phyloP scores from a whole-genome alignment of 1,140 invertebrate species.

The Drosophila nigrodunni region DNA sequence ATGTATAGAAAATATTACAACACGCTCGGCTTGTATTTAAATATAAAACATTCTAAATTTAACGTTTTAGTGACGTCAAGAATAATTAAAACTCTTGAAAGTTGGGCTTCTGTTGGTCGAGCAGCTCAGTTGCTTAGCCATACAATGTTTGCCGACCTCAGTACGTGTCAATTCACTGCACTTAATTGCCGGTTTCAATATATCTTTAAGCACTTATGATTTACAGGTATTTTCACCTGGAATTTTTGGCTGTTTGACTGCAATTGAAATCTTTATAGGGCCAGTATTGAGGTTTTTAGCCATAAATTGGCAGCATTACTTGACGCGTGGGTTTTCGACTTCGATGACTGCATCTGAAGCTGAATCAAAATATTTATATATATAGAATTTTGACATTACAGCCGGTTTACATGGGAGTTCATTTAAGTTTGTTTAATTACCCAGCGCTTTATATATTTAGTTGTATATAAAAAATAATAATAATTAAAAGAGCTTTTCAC shows the following conservation, averaged over 20 bases:
- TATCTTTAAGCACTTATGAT: constrained; percentile 55
- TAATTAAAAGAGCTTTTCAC: constrained; percentile 47
- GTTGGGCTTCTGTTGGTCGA: too few relatives aligned
- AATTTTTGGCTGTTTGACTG: constrained; percentile 18
- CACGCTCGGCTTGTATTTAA: too few relatives aligned
- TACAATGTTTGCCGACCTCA: constrained; percentile 16
- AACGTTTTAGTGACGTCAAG: too few relatives aligned
- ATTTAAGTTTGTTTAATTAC: constrained; percentile 61
- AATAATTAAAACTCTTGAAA: too few relatives aligned
- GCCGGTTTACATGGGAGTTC: constrained; percentile 36
- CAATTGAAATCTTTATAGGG: constrained; percentile 73
- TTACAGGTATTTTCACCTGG: constrained; percentile 66
- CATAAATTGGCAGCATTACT: constrained; percentile 62
- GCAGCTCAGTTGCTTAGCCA: neutral
- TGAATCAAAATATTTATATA: constrained; percentile 8
- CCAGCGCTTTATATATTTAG: constrained; percentile 51
- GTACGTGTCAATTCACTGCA: constrained; percentile 1
- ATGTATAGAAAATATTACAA: too few relatives aligned
- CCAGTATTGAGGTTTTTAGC: constrained; percentile 28
- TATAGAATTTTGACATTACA: constrained; percentile 13
- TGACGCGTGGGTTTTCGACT: constrained; percentile 57
- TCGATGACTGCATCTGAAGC: constrained; percentile 13
- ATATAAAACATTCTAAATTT: too few relatives aligned
- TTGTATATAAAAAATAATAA: neutral
- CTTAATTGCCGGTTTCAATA: constrained; percentile 9